Conservation (phyloP, 2,888 invertebrate genomes). For the Sclerodermus sp. region DNA sequence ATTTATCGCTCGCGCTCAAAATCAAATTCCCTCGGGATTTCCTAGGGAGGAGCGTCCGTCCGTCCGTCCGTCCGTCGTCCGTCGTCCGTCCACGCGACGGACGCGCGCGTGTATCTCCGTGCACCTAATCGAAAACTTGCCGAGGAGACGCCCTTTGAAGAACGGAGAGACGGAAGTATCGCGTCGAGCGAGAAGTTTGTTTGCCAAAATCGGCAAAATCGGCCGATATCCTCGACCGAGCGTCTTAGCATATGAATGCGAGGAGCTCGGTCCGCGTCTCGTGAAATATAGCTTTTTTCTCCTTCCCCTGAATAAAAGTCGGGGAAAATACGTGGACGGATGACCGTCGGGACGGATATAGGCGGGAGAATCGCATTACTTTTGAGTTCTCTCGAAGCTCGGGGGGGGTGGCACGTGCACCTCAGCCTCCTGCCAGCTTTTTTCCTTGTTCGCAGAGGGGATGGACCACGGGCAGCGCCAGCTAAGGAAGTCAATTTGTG, state of each 20-base stretch:
- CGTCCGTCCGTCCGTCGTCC: too few species aligned
- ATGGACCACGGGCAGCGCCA: slow-evolving; percentile 15
- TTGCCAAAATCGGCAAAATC: slow-evolving; percentile 25
- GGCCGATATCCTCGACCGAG: slow-evolving; percentile 13
- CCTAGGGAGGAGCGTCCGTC: too few species aligned
- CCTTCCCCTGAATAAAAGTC: slow-evolving; percentile 14
- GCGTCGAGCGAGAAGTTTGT: slow-evolving; percentile 22
- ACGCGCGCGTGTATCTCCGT: too few species aligned
- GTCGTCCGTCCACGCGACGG: too few species aligned
- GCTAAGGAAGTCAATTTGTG: slow-evolving; percentile 51
- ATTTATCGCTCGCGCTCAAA: too few species aligned
- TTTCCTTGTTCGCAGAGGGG: slow-evolving; percentile 14
- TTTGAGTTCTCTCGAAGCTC: slow-evolving; percentile 32
- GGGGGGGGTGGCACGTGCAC: slow-evolving; percentile 40
- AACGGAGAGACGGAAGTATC: too few species aligned
- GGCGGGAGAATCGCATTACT: slow-evolving; percentile 40
- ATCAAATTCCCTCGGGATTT: too few species aligned
- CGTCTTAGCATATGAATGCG: slow-evolving; percentile 37
- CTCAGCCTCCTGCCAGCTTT: slow-evolving; percentile 16
- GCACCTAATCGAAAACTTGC: too few species aligned
- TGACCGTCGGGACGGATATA: slow-evolving; percentile 28
- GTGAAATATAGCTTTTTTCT: slow-evolving; percentile 13
- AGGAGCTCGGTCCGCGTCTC: slow-evolving; percentile 5
- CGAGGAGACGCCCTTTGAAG: too few species aligned
- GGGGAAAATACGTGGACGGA: slow-evolving; percentile 13